Percentiles rank a stretch among this genome's conserved stretches.
Conservation (phyloP, 2,888 invertebrate species). For the Anthophora plumipes region DNA sequence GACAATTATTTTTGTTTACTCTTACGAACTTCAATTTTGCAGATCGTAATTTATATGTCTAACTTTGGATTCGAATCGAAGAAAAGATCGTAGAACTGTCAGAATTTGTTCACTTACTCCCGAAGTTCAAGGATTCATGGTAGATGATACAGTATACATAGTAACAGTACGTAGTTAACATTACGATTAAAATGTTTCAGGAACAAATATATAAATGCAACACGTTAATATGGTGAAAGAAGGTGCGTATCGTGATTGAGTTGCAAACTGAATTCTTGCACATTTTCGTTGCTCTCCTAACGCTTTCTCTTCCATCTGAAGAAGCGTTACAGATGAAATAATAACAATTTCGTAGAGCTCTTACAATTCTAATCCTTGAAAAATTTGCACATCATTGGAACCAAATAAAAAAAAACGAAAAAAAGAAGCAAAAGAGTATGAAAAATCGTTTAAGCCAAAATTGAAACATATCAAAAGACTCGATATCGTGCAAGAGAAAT, state of each 20-base stretch:
- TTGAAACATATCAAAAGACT: background rate
- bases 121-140: constrained; percentile 18
- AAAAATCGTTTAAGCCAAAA: background rate
- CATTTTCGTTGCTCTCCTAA: background rate
- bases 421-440: background rate
- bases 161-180: constrained; percentile 62
- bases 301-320: background rate
- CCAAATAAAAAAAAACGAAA: background rate
- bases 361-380: background rate
- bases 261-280: background rate
- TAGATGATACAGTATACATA: constrained; percentile 56
- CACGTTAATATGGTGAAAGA: constrained; percentile 56
- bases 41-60: too few relatives aligned
- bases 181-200: constrained; percentile 69
- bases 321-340: background rate
- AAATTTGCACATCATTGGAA: too few relatives aligned
- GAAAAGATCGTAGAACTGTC: background rate
- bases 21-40: too few relatives aligned
- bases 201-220: constrained; percentile 74
- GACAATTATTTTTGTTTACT: too few relatives aligned
- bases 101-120: background rate
- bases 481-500: background rate
- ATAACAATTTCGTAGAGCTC: background rate
- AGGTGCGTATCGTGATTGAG: constrained; percentile 21
- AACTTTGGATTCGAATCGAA: background rate